Percentiles rank a stretch among this genome's conserved stretches.
These are phyloP conservation scores for Sprattus sprattus DNA, from an alignment of 2,113 vertebrate genomes.

Conservation along the genomic window DNA sequence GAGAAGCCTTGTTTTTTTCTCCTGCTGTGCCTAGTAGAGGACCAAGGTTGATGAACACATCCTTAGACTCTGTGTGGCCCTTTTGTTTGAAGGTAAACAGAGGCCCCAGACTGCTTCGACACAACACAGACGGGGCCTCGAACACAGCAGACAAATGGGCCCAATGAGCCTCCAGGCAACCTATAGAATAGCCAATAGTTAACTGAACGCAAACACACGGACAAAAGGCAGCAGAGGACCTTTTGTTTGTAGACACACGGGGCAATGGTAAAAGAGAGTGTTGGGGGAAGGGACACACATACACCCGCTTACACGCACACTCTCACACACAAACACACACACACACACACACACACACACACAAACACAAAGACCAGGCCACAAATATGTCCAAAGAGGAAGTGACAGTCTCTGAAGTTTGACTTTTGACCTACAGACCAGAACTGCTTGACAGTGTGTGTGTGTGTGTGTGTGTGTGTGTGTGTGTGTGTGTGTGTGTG, in stretches of 20 bases:
- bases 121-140: too few species aligned
- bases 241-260: not conserved
- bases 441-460: slow-evolving; percentile 2
- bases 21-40: not conserved
- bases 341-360: not conserved
- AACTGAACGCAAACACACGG: too few species aligned
- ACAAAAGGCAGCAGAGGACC: not conserved
- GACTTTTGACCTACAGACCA: not conserved
- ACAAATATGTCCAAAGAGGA: not conserved
- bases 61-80: too few species aligned
- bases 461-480: slow-evolving; percentile 7
- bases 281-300: not conserved
- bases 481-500: not conserved
- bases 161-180: too few species aligned
- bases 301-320: not conserved
- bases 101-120: too few species aligned
- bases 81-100: too few species aligned
- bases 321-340: not conserved
- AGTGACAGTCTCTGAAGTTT: not conserved
- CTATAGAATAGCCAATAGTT: too few species aligned
- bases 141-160: too few species aligned
- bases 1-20: not conserved
- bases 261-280: not conserved
- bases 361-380: not conserved
- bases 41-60: too few species aligned